Evolutionary conservation across 2,797 vertebrate species (phyloP), one percentile per base, ranked within the genome.

Genomic region (Labroides dimidiatus): DNA sequence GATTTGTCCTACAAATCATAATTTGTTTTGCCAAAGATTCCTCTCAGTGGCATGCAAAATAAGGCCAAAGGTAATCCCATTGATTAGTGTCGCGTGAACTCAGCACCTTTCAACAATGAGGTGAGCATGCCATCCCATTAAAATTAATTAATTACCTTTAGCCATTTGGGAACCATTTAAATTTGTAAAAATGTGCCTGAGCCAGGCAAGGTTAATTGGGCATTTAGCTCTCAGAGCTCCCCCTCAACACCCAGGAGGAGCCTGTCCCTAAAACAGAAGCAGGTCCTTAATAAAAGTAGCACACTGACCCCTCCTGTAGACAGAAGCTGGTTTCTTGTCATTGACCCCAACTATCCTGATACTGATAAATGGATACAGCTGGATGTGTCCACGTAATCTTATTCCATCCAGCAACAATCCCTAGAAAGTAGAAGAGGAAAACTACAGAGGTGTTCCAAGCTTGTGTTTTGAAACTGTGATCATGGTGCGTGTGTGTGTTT

Each of bases 181-280:
- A 93, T 90, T 89, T 91, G 87, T 86, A 82, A 91, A 92, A 93
- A 84, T 92, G 90, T 91, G 87, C 86, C 83, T 89, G 89, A 82
- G 91, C 85, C 89, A 89, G 65, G 75, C 64, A 81, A 91, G 93
- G 94, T 93, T 95, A 95, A 95, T 95, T 93, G 90, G 86, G 87
- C 89, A 87, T 89, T 93, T 85, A 86, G 85, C 88, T 91, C 82
- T 79, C 73, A 74, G 72, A 82, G 86, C 87, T 75, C 82, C 64
- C 82, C 82, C 70, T 73, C 63, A 84, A 86, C 88, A 91, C 92
- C 90, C 89, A 74, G 66, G 86, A 89, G 90, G 83, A 87, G 85
- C 77, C 62, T 60, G 84, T 90, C 89, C 87, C 91, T 89, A 90
- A 90, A 91, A 90, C 86, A 91, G 89, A 88, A 89, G 68, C 80